Base-by-base conservation (phyloP, 2,888 invertebrate genomes). In the Lasioglossum marginatum region DNA sequence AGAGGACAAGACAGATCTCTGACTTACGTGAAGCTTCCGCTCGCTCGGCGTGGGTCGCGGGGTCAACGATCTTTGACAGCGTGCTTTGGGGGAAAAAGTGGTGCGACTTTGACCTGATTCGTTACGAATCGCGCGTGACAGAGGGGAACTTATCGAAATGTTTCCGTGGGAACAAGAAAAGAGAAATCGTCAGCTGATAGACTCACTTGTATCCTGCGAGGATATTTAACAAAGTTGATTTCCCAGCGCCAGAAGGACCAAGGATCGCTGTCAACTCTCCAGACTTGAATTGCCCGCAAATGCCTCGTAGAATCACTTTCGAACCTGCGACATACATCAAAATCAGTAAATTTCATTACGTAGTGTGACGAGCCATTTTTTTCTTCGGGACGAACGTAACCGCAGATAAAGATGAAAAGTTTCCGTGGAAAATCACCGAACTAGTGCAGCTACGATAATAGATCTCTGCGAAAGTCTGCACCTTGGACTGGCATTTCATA, bases 221-320 rank as follows among this genome's bases (percentile, higher is more conserved):
- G 87, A 98, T 96, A 94, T 99, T 99, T 82, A 99, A 96, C 14
- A 99, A 96, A 0, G 98, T 98, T 78, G 98, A 98, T 95, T 99
- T 99, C 73, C 99, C 98, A 6, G 98, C 98, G 0, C 99, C 99
- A 0, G 98, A 98, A 0, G 99, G 99, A 0, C 99, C 99, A 95
- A 99, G 96, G 88, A 99, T 98, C 66, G 98, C 99, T 0, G 98
- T 98, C 86, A 99, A 96, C 94, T 99, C 97, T 19, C 98, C 98
- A 0, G 98, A 97, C 70, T 96, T 96, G 95, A 99, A 98, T 92
- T 97, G 97, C 0, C 99, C 99, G 89, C 97, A 97, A 79, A 99
- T 96, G 79, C 97, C 97, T 86, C 97, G 96, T 81, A 99, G 95
- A 91, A 99, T 98, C 60, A 97, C 95, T 95, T 99, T 98, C 2